These are phyloP conservation scores for Drosophila atripex DNA, from an alignment of 2,888 invertebrate genomes.

Conservation along the genomic window DNA sequence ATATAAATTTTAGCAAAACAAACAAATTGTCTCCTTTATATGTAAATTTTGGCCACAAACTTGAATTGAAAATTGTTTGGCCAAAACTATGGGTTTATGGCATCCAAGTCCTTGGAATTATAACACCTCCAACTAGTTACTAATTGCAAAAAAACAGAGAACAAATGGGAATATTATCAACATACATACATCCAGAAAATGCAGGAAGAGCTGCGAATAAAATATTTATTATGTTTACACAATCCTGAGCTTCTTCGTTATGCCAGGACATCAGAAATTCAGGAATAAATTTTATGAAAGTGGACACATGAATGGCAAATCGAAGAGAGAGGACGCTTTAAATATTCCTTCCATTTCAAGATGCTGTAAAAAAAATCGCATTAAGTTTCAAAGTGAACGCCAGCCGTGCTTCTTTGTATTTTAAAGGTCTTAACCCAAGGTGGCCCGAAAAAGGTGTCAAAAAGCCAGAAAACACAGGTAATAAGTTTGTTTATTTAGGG, in stretches of 20 bases:
- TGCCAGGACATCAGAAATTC: conserved; percentile 27
- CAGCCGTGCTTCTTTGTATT: not conserved
- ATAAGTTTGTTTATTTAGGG: not conserved
- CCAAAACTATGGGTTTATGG: not conserved
- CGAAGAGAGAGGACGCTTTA: conserved; percentile 6
- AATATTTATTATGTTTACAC: conserved; percentile 25
- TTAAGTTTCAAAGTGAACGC: conserved; percentile 9
- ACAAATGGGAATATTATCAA: not conserved
- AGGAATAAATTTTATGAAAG: conserved; percentile 28
- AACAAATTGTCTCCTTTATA: conserved; percentile 1
- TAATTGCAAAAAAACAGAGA: not conserved
- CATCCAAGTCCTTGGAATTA: not conserved
- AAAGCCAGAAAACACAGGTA: not conserved
- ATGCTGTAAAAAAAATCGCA: not conserved
- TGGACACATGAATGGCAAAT: conserved; percentile 19
- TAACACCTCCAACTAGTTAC: not conserved
- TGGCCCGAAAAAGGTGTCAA: not conserved
- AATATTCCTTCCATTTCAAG: not conserved
- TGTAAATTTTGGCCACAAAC: not conserved
- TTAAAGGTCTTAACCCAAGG: not conserved
- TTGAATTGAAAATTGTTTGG: not conserved
- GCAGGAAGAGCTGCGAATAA: conserved; percentile 3
- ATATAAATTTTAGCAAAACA: conserved; percentile 1
- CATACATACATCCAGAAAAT: not conserved
- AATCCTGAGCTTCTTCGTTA: conserved; percentile 2